Evolutionary conservation across 2,797 vertebrate genomes (phyloP).

Genomic region (Enoplosus armatus): DNA sequence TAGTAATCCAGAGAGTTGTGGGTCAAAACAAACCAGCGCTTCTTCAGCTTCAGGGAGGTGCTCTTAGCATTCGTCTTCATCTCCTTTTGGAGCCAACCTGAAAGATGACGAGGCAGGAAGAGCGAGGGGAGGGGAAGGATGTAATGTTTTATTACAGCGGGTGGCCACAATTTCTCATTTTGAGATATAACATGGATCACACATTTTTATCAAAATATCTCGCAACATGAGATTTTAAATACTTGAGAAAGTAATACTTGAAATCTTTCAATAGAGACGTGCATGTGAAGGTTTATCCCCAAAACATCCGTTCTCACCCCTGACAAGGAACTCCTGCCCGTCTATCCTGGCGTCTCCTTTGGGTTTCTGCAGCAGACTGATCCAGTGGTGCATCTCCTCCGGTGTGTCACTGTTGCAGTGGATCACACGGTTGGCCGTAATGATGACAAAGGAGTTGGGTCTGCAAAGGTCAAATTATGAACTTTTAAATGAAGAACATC

Average conservation of each 20-base stretch:
- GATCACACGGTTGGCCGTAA: constrained; percentile 90
- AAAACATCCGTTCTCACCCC: constrained; percentile 74
- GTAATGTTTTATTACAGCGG: not conserved
- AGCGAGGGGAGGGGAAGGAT: not conserved
- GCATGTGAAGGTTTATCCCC: not conserved
- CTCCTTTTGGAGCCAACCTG: constrained; percentile 96
- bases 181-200: not conserved
- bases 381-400: constrained; percentile 93
- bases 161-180: not conserved
- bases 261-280: not conserved
- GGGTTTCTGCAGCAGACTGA: constrained; percentile 90
- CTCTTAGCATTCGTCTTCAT: constrained; percentile 91
- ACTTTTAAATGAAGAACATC: not conserved
- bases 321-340: constrained; percentile 89
- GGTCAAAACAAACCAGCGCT: constrained; percentile 95
- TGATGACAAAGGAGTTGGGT: constrained; percentile 91
- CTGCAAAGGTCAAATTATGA: constrained; percentile 57
- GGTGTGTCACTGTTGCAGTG: constrained; percentile 91
- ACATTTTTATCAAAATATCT: not conserved
- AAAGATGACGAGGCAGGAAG: not conserved
- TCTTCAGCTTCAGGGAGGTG: constrained; percentile 93
- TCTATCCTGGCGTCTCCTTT: constrained; percentile 88
- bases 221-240: not conserved
- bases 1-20: constrained; percentile 94
- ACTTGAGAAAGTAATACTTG: no score